Evolutionary conservation across 2,113 vertebrate genomes (phyloP).

Genomic region (Pardalotus punctatus): DNA sequence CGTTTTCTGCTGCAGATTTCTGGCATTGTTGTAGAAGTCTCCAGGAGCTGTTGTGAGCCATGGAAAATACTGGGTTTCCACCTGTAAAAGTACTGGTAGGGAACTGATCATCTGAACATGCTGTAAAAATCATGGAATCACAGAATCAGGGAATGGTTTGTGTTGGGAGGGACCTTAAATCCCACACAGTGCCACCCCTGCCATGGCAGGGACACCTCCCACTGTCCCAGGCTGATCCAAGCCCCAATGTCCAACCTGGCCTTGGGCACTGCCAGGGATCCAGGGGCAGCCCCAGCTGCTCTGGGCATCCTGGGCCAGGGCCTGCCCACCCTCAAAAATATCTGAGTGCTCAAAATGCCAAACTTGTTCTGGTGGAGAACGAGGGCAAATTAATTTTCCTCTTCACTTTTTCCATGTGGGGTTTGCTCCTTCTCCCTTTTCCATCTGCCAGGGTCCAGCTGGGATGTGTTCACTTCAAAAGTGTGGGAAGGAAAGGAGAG

Average conservation of each 20-base stretch:
- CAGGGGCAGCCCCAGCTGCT: not conserved
- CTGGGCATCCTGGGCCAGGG: not conserved
- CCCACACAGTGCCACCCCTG: fast-evolving
- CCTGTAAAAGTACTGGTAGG: not conserved
- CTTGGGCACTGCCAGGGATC: not conserved
- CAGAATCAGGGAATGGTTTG: not conserved
- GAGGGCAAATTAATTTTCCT: not conserved
- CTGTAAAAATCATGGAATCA: not conserved
- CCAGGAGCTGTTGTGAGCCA: not conserved
- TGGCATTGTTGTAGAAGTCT: not conserved
- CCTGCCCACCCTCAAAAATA: not conserved
- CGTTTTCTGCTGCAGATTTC: not conserved
- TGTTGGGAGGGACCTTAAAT: not conserved
- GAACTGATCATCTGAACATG: not conserved
- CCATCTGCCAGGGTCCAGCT: not conserved
- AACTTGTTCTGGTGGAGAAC: not conserved
- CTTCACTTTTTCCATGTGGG: not conserved
- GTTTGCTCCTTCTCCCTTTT: not conserved
- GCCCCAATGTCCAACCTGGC: fast-evolving
- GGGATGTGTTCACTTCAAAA: not conserved
- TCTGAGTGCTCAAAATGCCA: not conserved
- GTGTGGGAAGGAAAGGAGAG: not conserved
- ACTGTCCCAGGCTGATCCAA: fast-evolving
- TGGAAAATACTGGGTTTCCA: not conserved
- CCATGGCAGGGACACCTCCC: not conserved